Base-by-base conservation (phyloP, 2,888 invertebrate genomes). In the Pemphredon lugubris region DNA sequence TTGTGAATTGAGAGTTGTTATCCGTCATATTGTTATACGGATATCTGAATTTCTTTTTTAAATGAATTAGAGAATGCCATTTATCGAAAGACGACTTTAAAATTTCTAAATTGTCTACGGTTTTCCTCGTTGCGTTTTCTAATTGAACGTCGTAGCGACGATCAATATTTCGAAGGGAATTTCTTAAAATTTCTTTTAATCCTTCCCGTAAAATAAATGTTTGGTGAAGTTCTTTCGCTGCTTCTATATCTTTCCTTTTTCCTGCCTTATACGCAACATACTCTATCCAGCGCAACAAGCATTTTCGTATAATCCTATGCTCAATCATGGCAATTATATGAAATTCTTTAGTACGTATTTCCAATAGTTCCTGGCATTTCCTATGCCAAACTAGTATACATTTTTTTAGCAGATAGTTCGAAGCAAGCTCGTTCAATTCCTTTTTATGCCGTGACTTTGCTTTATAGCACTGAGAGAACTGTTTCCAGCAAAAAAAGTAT, bases 401-500 rank as follows among this genome's bases (percentile, higher is more conserved):
- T 30, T 16, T 67, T 60, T 65, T 71, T 16, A 83, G 34, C 0
- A 81, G 4, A 34, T 81, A 70, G 2, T 11, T 21, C 2, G 50
- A 50, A 3, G 74, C 76, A 7, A 59, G 68, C n/a, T 73, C 67
- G 5, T 67, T 26, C 23, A 83, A 68, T 26, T 54, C 34, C 1
- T 32, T 20, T 30, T 83, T 83, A 4, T 26, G 63, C 34, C 48
- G 2, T 6, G 44, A 7, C 16, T 74, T 76, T 0, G 37, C n/a
- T 63, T 72, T 81, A n/a, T 70, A 54, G 2, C 42, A 5, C 11
- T 54, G 44, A 5, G 67, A 69, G 61, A 74, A 83, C 32, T 59
- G 23, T 66, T 60, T 73, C 83, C 83, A 83, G 3, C 48, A 9
- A n/a, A 3, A 23, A 6, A 83, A 69, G 47, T 79, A 79, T 39